Conservation (phyloP, 2,888 invertebrate species). For the Cactoblastis cactorum region DNA sequence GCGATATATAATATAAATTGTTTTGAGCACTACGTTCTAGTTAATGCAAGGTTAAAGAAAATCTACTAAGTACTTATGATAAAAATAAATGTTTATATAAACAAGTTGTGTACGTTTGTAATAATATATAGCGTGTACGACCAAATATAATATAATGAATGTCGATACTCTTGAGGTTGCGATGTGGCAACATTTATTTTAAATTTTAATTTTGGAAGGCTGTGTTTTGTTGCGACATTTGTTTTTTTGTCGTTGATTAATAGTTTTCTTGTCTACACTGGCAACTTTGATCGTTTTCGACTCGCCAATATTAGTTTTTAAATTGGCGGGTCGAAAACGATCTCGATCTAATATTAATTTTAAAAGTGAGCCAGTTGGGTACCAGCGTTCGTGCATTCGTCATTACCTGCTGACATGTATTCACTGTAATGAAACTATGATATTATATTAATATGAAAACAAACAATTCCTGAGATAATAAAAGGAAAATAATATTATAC, state of each 20-base stretch:
- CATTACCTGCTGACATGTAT: constrained; percentile 69
- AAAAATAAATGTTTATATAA: constrained; percentile 55
- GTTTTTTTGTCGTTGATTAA: constrained; percentile 29
- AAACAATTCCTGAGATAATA: constrained; percentile 74
- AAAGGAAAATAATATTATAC: constrained; percentile 65
- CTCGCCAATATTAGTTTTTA: constrained; percentile 10
- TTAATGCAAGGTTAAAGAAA: constrained; percentile 43
- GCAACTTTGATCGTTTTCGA: constrained; percentile 31
- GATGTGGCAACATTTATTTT: constrained; percentile 44
- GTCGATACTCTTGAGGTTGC: constrained; percentile 36
- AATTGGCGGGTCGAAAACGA: not conserved
- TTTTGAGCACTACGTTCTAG: constrained; percentile 55
- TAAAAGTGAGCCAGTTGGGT: constrained; percentile 33
- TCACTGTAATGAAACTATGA: constrained; percentile 70
- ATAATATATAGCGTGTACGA: constrained; percentile 53
- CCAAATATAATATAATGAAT: constrained; percentile 49
- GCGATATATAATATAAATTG: constrained; percentile 16
- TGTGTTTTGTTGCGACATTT: constrained; percentile 46
- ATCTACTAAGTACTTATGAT: constrained; percentile 44
- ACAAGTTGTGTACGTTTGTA: constrained; percentile 59
- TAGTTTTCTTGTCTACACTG: constrained; percentile 27
- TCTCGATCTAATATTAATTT: constrained; percentile 1
- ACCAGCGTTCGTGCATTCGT: constrained; percentile 57
- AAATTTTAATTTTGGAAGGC: constrained; percentile 37
- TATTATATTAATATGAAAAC: constrained; percentile 72